A percentile compares a stretch with the other conserved stretches of the same genome.
Conservation (phyloP, 2,888 invertebrate species). For the Drosophila prostipennis region DNA sequence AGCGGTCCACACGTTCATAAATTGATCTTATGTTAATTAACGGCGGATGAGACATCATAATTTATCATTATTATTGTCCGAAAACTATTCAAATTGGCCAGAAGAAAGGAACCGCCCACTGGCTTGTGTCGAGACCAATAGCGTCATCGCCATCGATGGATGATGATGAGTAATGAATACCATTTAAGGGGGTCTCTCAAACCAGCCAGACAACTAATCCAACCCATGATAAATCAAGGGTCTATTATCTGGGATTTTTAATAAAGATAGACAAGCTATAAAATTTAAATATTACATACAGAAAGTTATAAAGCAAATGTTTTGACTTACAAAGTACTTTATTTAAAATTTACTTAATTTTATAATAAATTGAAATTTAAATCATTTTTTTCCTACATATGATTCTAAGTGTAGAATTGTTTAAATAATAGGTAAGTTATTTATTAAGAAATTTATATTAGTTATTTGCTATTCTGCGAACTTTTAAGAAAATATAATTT, state of each 20-base stretch:
- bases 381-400: too few species aligned
- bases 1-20: constrained; percentile 3
- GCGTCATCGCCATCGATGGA: constrained; percentile 59
- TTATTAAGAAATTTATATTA: too few species aligned
- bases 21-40: constrained; percentile 47
- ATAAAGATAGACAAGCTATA: constrained; percentile 7
- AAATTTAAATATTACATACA: constrained; percentile 12
- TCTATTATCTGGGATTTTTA: constrained; percentile 14
- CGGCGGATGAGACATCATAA: constrained; percentile 66
- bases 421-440: too few species aligned
- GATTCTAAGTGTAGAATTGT: too few species aligned
- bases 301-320: constrained; percentile 1
- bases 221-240: constrained; percentile 8
- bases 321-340: constrained; percentile 22
- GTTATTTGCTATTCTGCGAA: too few species aligned
- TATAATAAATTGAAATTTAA: too few species aligned
- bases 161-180: constrained; percentile 39
- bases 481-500: too few species aligned
- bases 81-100: constrained; percentile 52
- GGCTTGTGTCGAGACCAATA: constrained; percentile 28
- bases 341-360: too few species aligned
- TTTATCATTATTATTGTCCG: constrained; percentile 71
- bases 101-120: constrained; percentile 59
- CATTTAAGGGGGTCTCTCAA: constrained; percentile 28
- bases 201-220: constrained; percentile 32